Conservation (phyloP, 92 coral and sea anemone genomes). For the Bergia sp. region DNA sequence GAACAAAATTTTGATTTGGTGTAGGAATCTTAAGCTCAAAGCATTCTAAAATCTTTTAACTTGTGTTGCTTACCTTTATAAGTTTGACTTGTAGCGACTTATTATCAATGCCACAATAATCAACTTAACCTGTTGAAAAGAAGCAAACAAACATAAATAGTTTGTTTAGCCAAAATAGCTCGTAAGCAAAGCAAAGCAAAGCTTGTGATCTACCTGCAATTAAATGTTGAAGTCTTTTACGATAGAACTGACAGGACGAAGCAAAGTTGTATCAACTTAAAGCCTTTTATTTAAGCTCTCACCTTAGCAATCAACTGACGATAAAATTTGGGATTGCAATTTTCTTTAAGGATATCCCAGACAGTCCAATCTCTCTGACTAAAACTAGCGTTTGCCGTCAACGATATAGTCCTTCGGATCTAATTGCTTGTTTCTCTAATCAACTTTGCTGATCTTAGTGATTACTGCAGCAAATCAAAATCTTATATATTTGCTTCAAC, state of each 20-base stretch:
- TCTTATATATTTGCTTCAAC: background rate
- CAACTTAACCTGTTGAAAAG: background rate
- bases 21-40: too few relatives aligned
- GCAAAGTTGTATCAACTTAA: too few relatives aligned
- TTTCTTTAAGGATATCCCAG: too few relatives aligned
- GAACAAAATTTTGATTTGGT: too few relatives aligned
- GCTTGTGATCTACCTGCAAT: background rate
- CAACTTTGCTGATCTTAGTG: background rate
- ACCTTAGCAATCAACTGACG: too few relatives aligned
- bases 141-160: background rate
- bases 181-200: background rate
- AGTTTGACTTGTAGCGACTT: background rate
- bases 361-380: background rate
- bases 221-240: background rate
- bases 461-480: background rate
- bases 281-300: too few relatives aligned
- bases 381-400: background rate
- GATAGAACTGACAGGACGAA: background rate
- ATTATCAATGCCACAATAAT: background rate
- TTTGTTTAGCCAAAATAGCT: background rate
- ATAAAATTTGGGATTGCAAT: background rate
- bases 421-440: background rate
- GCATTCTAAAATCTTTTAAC: too few relatives aligned
- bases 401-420: background rate
- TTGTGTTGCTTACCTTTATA: background rate